Percentiles rank a stretch among this genome's conserved stretches.
Conservation (phyloP, 2,888 invertebrate species). For the Carterocephalus palaemon region DNA sequence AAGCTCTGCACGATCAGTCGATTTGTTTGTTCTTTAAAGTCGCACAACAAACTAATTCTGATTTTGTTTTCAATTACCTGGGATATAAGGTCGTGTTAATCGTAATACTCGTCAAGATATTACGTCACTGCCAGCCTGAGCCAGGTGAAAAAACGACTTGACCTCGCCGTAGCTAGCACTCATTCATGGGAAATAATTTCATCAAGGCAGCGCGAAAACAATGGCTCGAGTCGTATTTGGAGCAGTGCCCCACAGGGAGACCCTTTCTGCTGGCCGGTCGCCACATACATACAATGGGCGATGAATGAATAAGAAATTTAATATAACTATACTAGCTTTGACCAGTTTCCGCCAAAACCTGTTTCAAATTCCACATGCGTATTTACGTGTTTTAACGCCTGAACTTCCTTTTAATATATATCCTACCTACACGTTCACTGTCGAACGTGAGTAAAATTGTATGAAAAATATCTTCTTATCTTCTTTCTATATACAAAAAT, state of each 20-base stretch:
- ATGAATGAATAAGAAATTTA: slow-evolving; percentile 25
- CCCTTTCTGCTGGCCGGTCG: slow-evolving; percentile 4
- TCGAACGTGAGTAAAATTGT: slow-evolving; percentile 27
- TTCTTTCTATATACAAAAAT: too few relatives aligned
- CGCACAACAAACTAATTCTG: too few relatives aligned
- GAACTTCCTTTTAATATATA: too few relatives aligned
- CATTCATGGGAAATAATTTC: slow-evolving; percentile 67
- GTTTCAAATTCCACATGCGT: slow-evolving; percentile 4
- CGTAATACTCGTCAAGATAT: slow-evolving; percentile 40
- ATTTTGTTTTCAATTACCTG: too few relatives aligned
- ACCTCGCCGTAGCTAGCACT: slow-evolving; percentile 54
- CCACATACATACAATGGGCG: slow-evolving; percentile 2
- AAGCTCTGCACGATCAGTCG: too few relatives aligned
- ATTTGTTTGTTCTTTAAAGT: too few relatives aligned
- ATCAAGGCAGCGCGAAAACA: slow-evolving; percentile 53
- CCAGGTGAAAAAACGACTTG: slow-evolving; percentile 65
- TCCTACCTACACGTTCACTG: too few relatives aligned
- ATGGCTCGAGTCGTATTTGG: slow-evolving; percentile 38
- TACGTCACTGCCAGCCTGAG: too few relatives aligned
- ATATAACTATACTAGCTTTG: slow-evolving; percentile 4
- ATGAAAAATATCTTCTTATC: too few relatives aligned
- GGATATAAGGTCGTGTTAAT: too few relatives aligned
- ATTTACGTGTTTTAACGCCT: too few relatives aligned
- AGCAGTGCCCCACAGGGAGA: slow-evolving; percentile 34
- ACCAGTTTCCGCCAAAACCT: slow-evolving; percentile 2